phyloP scores from a whole-genome alignment of 2,888 invertebrate genomes.

The Phaedon cochleariae region DNA sequence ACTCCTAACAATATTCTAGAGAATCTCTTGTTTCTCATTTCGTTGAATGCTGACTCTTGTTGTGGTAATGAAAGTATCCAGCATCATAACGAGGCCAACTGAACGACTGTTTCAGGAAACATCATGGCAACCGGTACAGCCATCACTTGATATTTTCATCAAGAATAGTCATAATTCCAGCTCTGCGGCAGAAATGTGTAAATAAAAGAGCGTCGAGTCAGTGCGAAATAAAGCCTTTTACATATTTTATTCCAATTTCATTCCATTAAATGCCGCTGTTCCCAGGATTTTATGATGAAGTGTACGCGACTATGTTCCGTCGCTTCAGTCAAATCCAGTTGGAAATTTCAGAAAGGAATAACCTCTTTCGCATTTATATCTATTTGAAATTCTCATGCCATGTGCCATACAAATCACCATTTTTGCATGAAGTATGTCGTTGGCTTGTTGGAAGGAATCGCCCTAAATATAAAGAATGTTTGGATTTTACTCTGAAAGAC shows the following conservation, averaged over 20 bases:
- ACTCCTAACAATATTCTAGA: too few species aligned
- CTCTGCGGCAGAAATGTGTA: neutral
- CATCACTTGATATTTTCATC: neutral
- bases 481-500: neutral
- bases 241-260: slow-evolving; percentile 8
- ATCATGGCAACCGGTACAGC: neutral
- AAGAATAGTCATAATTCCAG: neutral
- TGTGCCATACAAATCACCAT: slow-evolving; percentile 13
- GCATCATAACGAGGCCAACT: neutral
- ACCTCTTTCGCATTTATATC: slow-evolving; percentile 11
- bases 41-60: too few species aligned
- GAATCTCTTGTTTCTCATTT: too few species aligned
- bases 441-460: slow-evolving; percentile 13
- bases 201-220: neutral
- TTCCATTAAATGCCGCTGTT: slow-evolving; percentile 12
- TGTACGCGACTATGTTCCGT: slow-evolving; percentile 4
- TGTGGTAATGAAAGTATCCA: too few species aligned
- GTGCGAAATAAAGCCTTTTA: neutral
- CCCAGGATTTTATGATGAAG: neutral
- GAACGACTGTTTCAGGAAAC: neutral
- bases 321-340: neutral
- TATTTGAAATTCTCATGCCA: slow-evolving; percentile 10
- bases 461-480: neutral
- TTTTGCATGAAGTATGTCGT: slow-evolving; percentile 8
- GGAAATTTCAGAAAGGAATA: slow-evolving; percentile 3